Percentiles rank a stretch among this genome's conserved stretches.
These are phyloP conservation scores for Ceratina japonica DNA, from an alignment of 1,140 invertebrate species.

Conservation along the genomic window DNA sequence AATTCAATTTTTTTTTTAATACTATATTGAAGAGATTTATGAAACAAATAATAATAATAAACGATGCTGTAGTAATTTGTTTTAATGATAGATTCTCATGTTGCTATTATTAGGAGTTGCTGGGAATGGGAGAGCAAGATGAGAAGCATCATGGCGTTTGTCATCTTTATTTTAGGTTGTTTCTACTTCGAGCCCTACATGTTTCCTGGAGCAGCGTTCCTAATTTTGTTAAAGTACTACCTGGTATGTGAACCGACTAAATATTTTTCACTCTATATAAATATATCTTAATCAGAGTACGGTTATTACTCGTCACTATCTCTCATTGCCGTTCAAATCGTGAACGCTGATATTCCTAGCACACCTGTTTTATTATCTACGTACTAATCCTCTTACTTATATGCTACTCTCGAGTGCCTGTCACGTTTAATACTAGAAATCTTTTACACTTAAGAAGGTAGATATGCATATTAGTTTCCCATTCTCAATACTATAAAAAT, in stretches of 20 bases:
- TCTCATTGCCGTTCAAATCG: neutral
- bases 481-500: conserved; percentile 1
- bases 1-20: neutral
- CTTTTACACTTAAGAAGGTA: neutral
- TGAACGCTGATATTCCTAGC: neutral
- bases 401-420: neutral
- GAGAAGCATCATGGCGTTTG: conserved; percentile 92
- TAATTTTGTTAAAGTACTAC: conserved; percentile 89
- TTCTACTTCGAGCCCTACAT: conserved; percentile 95
- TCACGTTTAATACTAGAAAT: neutral
- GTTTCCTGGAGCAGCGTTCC: conserved; percentile 87
- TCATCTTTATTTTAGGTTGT: conserved; percentile 89
- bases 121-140: conserved; percentile 97
- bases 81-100: conserved; percentile 2
- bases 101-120: conserved; percentile 86
- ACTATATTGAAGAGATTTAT: neutral
- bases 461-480: neutral
- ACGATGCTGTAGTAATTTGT: neutral
- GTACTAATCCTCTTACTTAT: neutral
- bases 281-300: neutral
- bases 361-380: neutral
- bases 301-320: neutral
- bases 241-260: conserved; percentile 78
- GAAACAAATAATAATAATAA: neutral
- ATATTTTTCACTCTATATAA: neutral